phyloP scores from a whole-genome alignment of 2,888 invertebrate species.

The Thereva unica region DNA sequence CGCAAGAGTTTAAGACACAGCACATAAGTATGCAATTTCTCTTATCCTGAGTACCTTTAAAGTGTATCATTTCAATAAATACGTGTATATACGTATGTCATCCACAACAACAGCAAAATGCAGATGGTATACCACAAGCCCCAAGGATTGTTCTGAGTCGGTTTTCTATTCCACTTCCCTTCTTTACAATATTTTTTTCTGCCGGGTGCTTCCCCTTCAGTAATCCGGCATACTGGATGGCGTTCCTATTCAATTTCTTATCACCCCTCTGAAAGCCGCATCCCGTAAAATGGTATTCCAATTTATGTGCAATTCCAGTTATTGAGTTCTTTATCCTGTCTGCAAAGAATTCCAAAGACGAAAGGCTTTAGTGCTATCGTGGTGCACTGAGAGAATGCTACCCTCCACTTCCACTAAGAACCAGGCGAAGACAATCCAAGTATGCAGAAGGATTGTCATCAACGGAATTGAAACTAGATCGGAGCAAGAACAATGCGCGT shows the following conservation, averaged over 20 bases:
- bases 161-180: conserved; percentile 3
- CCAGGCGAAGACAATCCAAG: conserved; percentile 26
- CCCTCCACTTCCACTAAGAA: conserved; percentile 14
- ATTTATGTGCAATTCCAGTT: conserved; percentile 35
- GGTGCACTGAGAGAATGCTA: not conserved
- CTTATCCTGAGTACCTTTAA: too few species aligned
- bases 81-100: too few species aligned
- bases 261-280: not conserved
- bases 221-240: too few species aligned
- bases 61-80: too few species aligned
- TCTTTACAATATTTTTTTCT: not conserved
- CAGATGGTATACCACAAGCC: too few species aligned
- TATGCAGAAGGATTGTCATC: conserved; percentile 28
- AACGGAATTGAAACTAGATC: conserved; percentile 18
- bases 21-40: too few species aligned
- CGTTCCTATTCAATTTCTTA: conserved; percentile 4
- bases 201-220: not conserved
- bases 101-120: too few species aligned
- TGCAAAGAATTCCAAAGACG: conserved; percentile 26
- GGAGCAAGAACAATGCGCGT: not conserved
- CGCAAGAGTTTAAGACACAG: too few species aligned
- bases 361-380: not conserved
- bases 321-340: conserved; percentile 26
- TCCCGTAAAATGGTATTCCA: conserved; percentile 31
- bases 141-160: not conserved